phyloP scores from a whole-genome alignment of 64 coral and sea anemone genomes.

The Porites australiensis region DNA sequence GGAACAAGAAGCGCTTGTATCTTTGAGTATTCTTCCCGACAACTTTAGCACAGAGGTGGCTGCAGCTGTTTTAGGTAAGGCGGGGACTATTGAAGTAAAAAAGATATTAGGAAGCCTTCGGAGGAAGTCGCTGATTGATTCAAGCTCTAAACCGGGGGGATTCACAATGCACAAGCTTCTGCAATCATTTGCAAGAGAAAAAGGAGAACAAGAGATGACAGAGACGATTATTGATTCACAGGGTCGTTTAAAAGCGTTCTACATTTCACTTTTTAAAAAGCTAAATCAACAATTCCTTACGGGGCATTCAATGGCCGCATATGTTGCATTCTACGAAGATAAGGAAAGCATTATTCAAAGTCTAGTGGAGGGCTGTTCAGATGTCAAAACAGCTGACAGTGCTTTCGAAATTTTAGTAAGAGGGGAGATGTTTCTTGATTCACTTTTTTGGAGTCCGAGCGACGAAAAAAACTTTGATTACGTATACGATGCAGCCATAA shows the following conservation, averaged over 20 bases:
- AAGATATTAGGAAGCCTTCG: slow-evolving; percentile 9
- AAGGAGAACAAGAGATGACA: not conserved
- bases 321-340: slow-evolving; percentile 7
- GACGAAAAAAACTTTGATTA: not conserved
- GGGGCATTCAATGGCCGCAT: not conserved
- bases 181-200: slow-evolving; percentile 5
- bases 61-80: slow-evolving; percentile 20
- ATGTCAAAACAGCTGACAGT: not conserved
- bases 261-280: not conserved
- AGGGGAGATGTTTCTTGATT: slow-evolving; percentile 16
- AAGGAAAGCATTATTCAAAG: not conserved
- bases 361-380: not conserved
- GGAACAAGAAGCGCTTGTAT: slow-evolving; percentile 21
- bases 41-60: slow-evolving; percentile 30
- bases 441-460: not conserved
- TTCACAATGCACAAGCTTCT: slow-evolving; percentile 27
- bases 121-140: slow-evolving; percentile 41
- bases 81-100: not conserved
- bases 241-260: not conserved
- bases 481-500: not conserved
- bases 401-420: not conserved
- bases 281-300: not conserved
- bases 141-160: not conserved
- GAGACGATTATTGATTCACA: not conserved
- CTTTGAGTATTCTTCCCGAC: slow-evolving; percentile 12